Conservation (phyloP, 1,140 invertebrate genomes). For the Hirudo medicinalis region DNA sequence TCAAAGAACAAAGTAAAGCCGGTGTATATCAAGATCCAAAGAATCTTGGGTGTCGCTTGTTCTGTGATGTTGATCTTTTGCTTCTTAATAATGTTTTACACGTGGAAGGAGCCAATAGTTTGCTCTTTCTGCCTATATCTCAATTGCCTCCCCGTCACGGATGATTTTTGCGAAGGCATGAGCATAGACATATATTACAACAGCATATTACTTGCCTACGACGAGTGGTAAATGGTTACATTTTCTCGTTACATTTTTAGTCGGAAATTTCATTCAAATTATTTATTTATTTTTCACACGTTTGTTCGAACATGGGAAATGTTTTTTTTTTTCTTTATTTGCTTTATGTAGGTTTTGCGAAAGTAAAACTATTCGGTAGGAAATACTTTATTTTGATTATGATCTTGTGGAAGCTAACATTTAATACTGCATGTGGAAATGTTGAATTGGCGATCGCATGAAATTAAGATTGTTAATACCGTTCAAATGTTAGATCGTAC, state of each 20-base stretch:
- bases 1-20: slow-evolving; percentile 25
- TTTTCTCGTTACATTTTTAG: neutral
- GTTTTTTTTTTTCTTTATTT: too few relatives aligned
- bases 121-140: slow-evolving; percentile 76
- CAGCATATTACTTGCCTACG: neutral
- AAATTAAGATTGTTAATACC: too few relatives aligned
- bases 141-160: slow-evolving; percentile 78
- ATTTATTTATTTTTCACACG: neutral
- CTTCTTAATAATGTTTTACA: slow-evolving; percentile 68
- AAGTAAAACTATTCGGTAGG: too few relatives aligned
- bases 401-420: too few relatives aligned
- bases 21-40: slow-evolving; percentile 43
- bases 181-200: slow-evolving; percentile 65
- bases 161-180: slow-evolving; percentile 79
- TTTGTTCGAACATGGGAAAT: too few relatives aligned
- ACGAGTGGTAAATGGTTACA: neutral
- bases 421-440: too few relatives aligned
- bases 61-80: slow-evolving; percentile 58
- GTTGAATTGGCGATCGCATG: too few relatives aligned
- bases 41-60: slow-evolving; percentile 63
- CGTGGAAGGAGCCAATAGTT: slow-evolving; percentile 73
- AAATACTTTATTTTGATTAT: too few relatives aligned
- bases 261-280: neutral
- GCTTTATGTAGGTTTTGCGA: too few relatives aligned
- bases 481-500: too few relatives aligned